Evolutionary conservation across 2,797 vertebrate species (phyloP).

Genomic region (Odontamblyopus lacepedii): DNA sequence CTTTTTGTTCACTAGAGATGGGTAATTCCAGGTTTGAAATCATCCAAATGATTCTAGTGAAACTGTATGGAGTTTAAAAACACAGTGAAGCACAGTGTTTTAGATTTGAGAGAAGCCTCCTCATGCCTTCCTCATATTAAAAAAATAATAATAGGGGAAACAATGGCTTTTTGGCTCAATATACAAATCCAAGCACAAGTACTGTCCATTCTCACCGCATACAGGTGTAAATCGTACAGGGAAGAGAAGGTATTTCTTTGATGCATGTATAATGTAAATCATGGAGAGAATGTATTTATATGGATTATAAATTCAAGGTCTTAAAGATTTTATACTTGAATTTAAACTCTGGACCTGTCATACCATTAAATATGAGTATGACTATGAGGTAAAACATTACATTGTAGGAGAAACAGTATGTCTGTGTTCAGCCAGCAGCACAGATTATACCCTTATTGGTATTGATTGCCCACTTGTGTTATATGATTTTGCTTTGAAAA

Average conservation of each 20-base stretch:
- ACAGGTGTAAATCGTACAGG: not conserved
- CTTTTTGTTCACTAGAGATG: no score
- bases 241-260: not conserved
- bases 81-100: no score
- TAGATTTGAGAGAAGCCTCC: no score
- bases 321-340: constrained; percentile 1
- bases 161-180: not conserved
- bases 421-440: not conserved
- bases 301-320: constrained; percentile 4
- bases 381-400: no score
- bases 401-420: no score
- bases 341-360: not conserved
- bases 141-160: no score
- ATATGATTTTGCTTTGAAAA: not conserved
- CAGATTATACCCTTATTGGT: no score
- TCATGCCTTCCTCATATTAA: no score
- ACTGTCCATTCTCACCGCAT: not conserved
- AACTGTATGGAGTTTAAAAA: no score
- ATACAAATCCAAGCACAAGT: not conserved
- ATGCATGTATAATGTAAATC: not conserved
- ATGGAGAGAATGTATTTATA: not conserved
- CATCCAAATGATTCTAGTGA: no score
- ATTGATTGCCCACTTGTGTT: no score
- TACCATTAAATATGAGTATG: not conserved
- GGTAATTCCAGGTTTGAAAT: no score